Evolutionary conservation across 2,797 vertebrate genomes (phyloP).

Genomic region (Gallinago nigripennis): DNA sequence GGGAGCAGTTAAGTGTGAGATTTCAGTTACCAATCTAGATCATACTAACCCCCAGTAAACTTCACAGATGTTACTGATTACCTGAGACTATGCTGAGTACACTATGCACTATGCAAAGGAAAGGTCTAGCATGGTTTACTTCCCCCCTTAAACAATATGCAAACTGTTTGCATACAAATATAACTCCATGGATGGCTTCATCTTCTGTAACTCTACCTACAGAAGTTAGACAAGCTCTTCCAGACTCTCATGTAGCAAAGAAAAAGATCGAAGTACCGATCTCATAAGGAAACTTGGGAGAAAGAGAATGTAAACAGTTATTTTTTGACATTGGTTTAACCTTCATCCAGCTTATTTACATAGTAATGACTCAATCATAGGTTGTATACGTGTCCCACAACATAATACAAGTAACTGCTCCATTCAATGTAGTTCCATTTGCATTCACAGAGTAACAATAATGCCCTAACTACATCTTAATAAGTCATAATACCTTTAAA

Average conservation of each 20-base stretch:
- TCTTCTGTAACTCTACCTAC: neutral
- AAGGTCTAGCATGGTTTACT: neutral
- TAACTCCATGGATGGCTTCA: neutral
- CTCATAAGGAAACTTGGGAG: neutral
- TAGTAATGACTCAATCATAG: neutral
- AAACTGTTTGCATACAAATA: neutral
- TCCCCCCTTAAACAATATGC: neutral
- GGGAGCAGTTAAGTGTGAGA: neutral
- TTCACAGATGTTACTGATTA: neutral
- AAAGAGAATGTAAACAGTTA: neutral
- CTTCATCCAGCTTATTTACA: neutral
- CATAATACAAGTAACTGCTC: neutral
- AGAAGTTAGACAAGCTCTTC: neutral
- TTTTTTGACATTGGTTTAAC: neutral
- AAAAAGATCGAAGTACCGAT: neutral
- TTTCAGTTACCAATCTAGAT: neutral
- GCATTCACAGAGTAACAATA: neutral
- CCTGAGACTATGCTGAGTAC: neutral
- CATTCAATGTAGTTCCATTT: neutral
- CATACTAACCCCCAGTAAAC: neutral
- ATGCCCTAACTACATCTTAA: neutral
- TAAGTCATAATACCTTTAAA: neutral
- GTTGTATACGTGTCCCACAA: neutral
- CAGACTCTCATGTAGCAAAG: neutral
- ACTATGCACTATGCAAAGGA: fast-evolving